Evolutionary conservation across 2,797 vertebrate species (phyloP).

Genomic region (Cyprinella venusta): DNA sequence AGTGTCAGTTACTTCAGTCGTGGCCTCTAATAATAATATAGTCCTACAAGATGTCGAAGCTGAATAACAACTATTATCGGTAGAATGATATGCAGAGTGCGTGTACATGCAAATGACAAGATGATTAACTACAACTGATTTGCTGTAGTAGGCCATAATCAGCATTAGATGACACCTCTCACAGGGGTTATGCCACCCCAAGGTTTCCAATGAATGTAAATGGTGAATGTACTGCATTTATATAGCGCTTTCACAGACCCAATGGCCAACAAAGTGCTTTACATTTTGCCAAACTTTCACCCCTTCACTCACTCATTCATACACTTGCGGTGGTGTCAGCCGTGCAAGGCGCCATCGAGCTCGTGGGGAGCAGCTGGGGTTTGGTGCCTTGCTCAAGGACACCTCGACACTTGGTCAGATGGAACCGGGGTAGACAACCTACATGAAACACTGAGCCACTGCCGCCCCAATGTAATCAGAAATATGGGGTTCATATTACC

Average conservation of each 20-base stretch:
- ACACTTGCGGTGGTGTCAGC: too few relatives aligned
- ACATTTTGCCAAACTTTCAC: too few relatives aligned
- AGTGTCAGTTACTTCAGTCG: background rate
- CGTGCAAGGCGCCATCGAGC: too few relatives aligned
- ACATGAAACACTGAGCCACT: too few relatives aligned
- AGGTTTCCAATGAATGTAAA: background rate
- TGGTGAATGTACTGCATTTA: too few relatives aligned
- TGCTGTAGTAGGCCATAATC: constrained; percentile 18
- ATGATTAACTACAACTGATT: constrained; percentile 11
- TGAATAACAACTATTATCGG: constrained; percentile 4
- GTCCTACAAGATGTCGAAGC: background rate
- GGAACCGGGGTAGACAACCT: too few relatives aligned
- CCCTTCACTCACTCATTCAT: too few relatives aligned
- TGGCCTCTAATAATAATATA: constrained; percentile 18
- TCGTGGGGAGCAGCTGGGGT: too few relatives aligned
- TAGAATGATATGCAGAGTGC: background rate
- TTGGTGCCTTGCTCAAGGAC: too few relatives aligned
- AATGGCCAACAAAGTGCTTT: too few relatives aligned
- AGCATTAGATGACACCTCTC: background rate
- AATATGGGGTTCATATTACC: constrained; percentile 65
- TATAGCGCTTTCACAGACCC: too few relatives aligned
- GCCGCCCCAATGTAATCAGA: constrained; percentile 9
- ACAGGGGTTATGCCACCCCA: background rate
- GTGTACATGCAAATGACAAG: constrained; percentile 2
- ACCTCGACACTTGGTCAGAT: too few relatives aligned